Conservation (phyloP, 2,113 vertebrate genomes). For the Pteronura brasiliensis region DNA sequence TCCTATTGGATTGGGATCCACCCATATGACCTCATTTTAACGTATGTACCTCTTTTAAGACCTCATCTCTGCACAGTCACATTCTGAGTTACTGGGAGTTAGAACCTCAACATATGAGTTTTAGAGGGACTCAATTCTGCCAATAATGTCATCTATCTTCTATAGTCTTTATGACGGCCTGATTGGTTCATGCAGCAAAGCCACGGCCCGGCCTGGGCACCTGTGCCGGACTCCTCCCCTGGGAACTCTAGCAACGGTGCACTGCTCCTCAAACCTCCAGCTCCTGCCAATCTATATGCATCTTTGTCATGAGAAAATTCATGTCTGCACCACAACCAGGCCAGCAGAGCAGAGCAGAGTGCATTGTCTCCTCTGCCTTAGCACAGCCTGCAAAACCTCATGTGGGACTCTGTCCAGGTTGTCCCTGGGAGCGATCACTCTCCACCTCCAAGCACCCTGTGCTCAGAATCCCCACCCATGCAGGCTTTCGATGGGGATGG, state of each 20-base stretch:
- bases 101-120: neutral
- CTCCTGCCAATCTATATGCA: neutral
- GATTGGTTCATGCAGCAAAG: neutral
- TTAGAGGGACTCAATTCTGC: neutral
- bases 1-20: neutral
- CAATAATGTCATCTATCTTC: no score
- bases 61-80: neutral
- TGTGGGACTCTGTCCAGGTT: fast-evolving
- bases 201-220: neutral
- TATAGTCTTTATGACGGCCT: neutral
- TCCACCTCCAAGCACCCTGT: neutral
- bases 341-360: neutral
- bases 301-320: neutral
- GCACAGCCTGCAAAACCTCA: neutral
- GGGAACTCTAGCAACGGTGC: fast-evolving
- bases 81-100: neutral
- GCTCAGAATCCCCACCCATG: neutral
- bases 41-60: neutral
- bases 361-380: neutral
- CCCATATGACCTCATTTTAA: neutral
- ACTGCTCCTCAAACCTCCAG: neutral
- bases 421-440: fast-evolving
- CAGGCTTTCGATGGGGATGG: fast-evolving
- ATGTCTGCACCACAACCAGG: no score
- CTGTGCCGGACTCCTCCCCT: no score